Evolutionary conservation across 2,888 invertebrate genomes (phyloP).

Genomic region (Cheilosia grossa): DNA sequence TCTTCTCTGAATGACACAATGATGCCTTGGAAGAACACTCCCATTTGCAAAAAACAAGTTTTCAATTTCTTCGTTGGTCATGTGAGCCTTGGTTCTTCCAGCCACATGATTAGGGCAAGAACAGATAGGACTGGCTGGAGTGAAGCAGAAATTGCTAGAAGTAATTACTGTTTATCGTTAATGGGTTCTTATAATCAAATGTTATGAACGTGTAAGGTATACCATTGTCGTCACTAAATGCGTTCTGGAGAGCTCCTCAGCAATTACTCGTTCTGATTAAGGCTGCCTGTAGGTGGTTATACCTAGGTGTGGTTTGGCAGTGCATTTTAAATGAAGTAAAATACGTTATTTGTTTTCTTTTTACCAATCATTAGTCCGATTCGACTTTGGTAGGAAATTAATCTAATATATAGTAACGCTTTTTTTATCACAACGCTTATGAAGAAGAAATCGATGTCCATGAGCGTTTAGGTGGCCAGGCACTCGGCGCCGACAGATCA

Average conservation of each 20-base stretch:
- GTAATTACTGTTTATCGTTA: background rate
- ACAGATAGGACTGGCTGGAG: background rate
- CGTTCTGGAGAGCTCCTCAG: background rate
- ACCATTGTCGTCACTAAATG: background rate
- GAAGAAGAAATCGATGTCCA: too few relatives aligned
- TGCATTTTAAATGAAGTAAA: too few relatives aligned
- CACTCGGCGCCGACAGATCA: too few relatives aligned
- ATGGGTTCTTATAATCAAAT: constrained; percentile 1
- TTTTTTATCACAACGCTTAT: too few relatives aligned
- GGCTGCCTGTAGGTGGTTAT: too few relatives aligned
- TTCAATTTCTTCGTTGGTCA: background rate
- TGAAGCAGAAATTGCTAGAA: background rate
- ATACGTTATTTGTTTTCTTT: too few relatives aligned
- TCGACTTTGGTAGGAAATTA: too few relatives aligned
- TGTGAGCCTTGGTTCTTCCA: background rate
- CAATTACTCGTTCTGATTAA: background rate
- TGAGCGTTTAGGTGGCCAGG: too few relatives aligned
- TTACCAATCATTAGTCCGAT: too few relatives aligned
- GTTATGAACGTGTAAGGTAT: background rate
- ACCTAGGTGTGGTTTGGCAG: too few relatives aligned
- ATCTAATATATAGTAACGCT: too few relatives aligned
- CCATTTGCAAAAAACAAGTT: background rate
- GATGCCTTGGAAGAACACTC: too few relatives aligned
- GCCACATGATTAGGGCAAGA: background rate
- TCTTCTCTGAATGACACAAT: background rate